phyloP scores from a whole-genome alignment of 2,113 vertebrate genomes.

The Charadrius vociferus region DNA sequence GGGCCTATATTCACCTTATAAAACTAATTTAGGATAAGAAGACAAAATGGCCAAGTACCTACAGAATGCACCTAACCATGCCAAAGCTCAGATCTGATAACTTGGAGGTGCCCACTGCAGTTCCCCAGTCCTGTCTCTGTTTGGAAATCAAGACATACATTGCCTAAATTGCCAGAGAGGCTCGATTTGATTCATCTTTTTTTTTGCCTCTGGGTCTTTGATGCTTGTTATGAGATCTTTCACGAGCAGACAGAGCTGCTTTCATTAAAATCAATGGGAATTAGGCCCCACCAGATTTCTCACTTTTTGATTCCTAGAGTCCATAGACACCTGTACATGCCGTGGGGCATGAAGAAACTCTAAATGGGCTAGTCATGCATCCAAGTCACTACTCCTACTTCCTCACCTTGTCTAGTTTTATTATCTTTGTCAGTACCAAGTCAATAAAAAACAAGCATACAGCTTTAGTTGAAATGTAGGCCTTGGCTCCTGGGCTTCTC shows the following conservation, averaged over 20 bases:
- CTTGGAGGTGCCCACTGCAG: not conserved
- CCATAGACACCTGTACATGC: not conserved
- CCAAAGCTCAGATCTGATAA: not conserved
- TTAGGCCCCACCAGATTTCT: not conserved
- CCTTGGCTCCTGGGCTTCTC: not conserved
- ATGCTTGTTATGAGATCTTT: not conserved
- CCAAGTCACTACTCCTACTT: not conserved
- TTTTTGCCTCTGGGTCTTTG: not conserved
- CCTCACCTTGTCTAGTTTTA: not conserved
- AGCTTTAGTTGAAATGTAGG: not conserved
- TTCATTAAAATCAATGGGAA: not conserved
- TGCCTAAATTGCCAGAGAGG: not conserved
- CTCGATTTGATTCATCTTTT: not conserved
- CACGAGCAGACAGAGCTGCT: not conserved
- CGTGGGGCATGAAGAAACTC: not conserved
- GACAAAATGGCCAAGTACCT: not conserved
- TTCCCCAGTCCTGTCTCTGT: not conserved
- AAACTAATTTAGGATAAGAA: not conserved
- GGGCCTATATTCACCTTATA: not conserved
- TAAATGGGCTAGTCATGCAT: not conserved
- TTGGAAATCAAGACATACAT: not conserved
- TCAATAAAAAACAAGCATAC: not conserved
- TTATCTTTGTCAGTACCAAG: not conserved
- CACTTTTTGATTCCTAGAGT: not conserved
- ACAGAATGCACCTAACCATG: not conserved